Percentiles rank a stretch among this genome's conserved stretches.
These are phyloP conservation scores for Pomacea canaliculata DNA, from an alignment of 2,888 invertebrate genomes.

Conservation along the genomic window DNA sequence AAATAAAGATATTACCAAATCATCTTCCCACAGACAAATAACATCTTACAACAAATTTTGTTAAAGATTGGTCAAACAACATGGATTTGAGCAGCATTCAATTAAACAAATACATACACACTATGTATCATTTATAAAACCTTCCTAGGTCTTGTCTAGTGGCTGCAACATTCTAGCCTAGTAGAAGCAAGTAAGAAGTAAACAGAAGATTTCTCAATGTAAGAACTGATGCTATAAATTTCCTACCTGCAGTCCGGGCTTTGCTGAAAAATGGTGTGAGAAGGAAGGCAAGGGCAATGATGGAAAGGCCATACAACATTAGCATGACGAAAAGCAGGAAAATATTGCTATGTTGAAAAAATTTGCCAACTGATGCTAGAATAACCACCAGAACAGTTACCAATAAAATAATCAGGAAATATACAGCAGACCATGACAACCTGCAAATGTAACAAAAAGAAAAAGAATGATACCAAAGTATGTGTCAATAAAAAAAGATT, in stretches of 20 bases:
- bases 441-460: slow-evolving; percentile 72
- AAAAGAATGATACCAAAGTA: not conserved
- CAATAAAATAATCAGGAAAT: slow-evolving; percentile 79
- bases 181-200: not conserved
- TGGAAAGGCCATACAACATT: slow-evolving; percentile 83
- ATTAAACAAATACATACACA: not conserved
- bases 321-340: slow-evolving; percentile 84
- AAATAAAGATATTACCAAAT: no score
- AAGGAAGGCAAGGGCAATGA: slow-evolving; percentile 86
- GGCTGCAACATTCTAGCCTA: no score
- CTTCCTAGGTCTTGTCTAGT: not conserved
- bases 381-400: slow-evolving; percentile 75
- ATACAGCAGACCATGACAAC: slow-evolving; percentile 87
- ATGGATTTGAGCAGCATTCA: no score
- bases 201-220: not conserved
- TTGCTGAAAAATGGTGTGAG: slow-evolving; percentile 89
- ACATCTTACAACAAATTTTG: no score
- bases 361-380: slow-evolving; percentile 74
- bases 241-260: slow-evolving; percentile 59
- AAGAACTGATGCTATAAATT: not conserved
- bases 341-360: slow-evolving; percentile 84
- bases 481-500: no score
- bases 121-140: not conserved
- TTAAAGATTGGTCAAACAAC: no score
- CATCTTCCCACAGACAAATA: no score